Percentiles rank a stretch among this genome's conserved stretches.
Evolutionary conservation across 2,113 vertebrate species (phyloP).

Genomic region (Ailurus styani): DNA sequence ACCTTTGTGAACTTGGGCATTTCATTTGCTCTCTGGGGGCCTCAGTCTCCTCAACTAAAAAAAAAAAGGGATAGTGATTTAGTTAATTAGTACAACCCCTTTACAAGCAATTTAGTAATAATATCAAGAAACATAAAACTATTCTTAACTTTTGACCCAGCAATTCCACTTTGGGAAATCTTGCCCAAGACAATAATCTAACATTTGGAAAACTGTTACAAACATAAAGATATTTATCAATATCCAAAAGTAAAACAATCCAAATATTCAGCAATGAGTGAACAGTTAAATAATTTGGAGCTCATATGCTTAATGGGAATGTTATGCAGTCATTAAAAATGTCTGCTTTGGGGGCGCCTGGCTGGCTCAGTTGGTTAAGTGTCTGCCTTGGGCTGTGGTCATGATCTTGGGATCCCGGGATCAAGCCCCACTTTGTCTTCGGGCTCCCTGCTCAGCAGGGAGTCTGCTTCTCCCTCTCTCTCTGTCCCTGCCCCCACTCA

Average conservation of each 20-base stretch:
- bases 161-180: slow-evolving; percentile 12
- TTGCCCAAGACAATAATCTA: not conserved
- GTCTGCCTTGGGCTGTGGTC: not conserved
- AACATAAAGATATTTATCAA: not conserved
- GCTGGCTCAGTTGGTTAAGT: not conserved
- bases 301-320: not conserved
- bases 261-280: not conserved
- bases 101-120: not conserved
- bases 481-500: not conserved
- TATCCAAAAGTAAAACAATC: slow-evolving; percentile 10
- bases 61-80: not conserved
- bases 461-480: not conserved
- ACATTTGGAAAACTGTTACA: slow-evolving; percentile 31
- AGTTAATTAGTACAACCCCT: not conserved
- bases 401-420: not conserved
- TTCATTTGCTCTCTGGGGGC: not conserved
- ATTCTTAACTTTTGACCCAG: slow-evolving; percentile 15
- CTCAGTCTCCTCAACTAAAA: not conserved
- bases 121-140: slow-evolving; percentile 16
- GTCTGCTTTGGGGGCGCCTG: not conserved
- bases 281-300: not conserved
- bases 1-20: not conserved
- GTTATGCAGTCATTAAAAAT: not conserved
- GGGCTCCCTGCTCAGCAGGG: not conserved
- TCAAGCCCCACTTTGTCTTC: not conserved